A percentile compares a stretch with the other conserved stretches of the same genome.
Conservation (phyloP, 2,113 vertebrate genomes). For the Condylura cristata region DNA sequence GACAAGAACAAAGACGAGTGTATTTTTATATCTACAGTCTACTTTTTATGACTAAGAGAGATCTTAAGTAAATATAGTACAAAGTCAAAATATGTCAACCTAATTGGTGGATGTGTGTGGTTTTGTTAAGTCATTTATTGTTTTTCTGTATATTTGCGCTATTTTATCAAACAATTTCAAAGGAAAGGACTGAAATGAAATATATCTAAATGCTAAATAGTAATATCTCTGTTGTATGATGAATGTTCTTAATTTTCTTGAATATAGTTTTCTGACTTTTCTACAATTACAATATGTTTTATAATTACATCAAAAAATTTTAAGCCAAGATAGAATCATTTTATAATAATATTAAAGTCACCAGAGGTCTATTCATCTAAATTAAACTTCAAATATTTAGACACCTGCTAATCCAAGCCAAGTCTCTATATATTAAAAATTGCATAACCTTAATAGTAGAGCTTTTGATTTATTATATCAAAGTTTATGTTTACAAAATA, state of each 20-base stretch:
- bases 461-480: slow-evolving; percentile 52
- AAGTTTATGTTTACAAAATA: slow-evolving; percentile 51
- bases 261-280: slow-evolving; percentile 43
- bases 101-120: background rate
- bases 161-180: background rate
- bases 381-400: slow-evolving; percentile 12
- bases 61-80: background rate
- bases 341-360: slow-evolving; percentile 16
- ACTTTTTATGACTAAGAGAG: background rate
- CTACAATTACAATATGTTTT: background rate
- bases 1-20: background rate
- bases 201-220: background rate
- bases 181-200: background rate
- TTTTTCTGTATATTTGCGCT: slow-evolving; percentile 28
- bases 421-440: slow-evolving; percentile 27
- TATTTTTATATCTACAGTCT: background rate
- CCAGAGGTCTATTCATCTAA: background rate
- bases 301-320: background rate
- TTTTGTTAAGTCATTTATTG: background rate
- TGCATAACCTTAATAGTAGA: background rate
- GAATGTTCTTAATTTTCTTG: background rate
- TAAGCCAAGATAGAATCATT: slow-evolving; percentile 2
- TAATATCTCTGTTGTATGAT: background rate
- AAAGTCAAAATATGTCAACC: background rate
- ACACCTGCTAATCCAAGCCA: slow-evolving; percentile 3